Evolutionary conservation across 1,140 invertebrate species (phyloP), one percentile per base, ranked within the genome.

Genomic region (Gonatopus flavifemur): DNA sequence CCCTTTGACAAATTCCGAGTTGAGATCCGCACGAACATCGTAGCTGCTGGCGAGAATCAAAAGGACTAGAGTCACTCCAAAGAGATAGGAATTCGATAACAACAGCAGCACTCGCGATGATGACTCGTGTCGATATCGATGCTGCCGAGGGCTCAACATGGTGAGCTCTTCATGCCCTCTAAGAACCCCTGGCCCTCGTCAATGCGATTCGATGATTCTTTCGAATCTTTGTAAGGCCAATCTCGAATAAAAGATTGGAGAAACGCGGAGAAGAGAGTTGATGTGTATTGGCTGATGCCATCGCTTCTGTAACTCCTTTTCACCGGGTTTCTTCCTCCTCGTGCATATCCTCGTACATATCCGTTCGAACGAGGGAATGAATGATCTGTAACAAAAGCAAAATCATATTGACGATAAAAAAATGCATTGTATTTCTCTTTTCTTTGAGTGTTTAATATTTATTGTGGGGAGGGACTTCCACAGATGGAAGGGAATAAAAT

Each of bases 1-100:
- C 55, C 78, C 79, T 67, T 80, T 81, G 66, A 81, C 80, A 61
- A 81, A 81, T 52, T 81, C 80, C 37, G 80, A 80, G 49, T 69
- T 76, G 59, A 74, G 66, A 45, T 79, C 77, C 43, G 70, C 66
- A n/a, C 58, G 55, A 31, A 70, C 74, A 67, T 72, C 42, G 55
- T 59, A 57, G 57, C 51, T 60, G 54, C 68, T 66, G 52, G 67
- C 42, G 41, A 77, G 42, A 53, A 75, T 56, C 52, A 76, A 35
- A 45, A 77, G 46, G 41, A 69, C 41, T 44, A 70, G 40, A 40
- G 52, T 64, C 48, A 69, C 55, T 52, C 62, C 59, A 52, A 72
- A 51, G 45, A 71, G 47, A 39, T 62, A 62, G 59, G 52, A 58
- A 51, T 46, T 67, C 60, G 69, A 70, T n/a, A n/a, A n/a, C n/a